Evolutionary conservation across 1,140 invertebrate species (phyloP).

Genomic region (Procambarus clarkii): DNA sequence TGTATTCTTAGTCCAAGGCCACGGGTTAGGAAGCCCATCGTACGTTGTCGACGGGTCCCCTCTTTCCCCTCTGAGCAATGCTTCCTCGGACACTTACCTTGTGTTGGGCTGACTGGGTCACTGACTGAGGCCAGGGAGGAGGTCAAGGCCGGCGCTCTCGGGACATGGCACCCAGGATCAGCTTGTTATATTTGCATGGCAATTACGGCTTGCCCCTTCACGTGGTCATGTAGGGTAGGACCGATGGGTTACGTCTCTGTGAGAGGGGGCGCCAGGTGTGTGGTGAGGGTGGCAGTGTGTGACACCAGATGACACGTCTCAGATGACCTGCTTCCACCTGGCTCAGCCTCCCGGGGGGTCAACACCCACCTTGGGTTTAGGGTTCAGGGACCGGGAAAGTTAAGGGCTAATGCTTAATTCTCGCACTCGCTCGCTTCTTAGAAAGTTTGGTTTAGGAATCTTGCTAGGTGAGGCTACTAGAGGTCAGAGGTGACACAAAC

Average conservation of each 20-base stretch:
- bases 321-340: background rate
- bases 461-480: constrained; percentile 28
- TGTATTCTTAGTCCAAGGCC: background rate
- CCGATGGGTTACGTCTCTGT: constrained; percentile 33
- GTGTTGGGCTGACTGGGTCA: background rate
- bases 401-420: constrained; percentile 36
- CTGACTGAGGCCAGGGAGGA: background rate
- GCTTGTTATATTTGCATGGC: constrained; percentile 31
- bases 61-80: background rate
- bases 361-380: constrained; percentile 32
- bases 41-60: too few species aligned
- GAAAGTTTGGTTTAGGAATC: background rate
- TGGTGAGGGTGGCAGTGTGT: background rate
- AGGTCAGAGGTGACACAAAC: constrained; percentile 14
- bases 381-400: constrained; percentile 27
- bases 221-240: constrained; percentile 23
- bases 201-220: constrained; percentile 37
- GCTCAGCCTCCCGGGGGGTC: constrained; percentile 1
- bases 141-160: background rate
- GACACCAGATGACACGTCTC: constrained; percentile 21
- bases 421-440: constrained; percentile 27
- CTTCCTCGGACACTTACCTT: constrained; percentile 18
- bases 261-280: constrained; percentile 31
- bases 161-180: background rate
- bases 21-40: background rate